A percentile compares a stretch with the other conserved stretches of the same genome.
Evolutionary conservation across 1,140 invertebrate genomes (phyloP).

Genomic region (Parasteatoda tepidariorum): DNA sequence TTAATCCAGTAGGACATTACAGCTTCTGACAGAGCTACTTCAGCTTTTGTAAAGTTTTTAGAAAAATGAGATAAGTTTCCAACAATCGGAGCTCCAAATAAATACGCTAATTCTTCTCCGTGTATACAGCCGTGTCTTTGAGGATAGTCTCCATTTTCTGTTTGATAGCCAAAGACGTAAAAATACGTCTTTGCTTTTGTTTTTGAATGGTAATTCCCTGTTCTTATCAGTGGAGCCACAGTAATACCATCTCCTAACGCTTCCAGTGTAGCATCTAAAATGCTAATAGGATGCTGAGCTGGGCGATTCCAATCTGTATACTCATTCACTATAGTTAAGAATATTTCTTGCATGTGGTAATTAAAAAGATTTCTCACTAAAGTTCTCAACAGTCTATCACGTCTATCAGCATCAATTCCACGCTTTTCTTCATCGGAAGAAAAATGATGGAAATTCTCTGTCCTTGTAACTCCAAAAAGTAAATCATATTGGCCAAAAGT

Average conservation of each 20-base stretch:
- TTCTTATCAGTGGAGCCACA: slow-evolving; percentile 91
- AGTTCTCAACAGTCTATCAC: slow-evolving; percentile 91
- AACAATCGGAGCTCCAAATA: slow-evolving; percentile 87
- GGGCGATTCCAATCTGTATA: slow-evolving; percentile 92
- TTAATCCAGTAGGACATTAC: slow-evolving; percentile 90
- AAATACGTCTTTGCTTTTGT: slow-evolving; percentile 78
- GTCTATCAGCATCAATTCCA: slow-evolving; percentile 89
- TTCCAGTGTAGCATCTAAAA: slow-evolving; percentile 72
- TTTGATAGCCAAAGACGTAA: slow-evolving; percentile 96
- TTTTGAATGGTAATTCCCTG: slow-evolving; percentile 90
- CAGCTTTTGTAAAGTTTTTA: slow-evolving; percentile 78
- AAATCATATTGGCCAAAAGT: slow-evolving; percentile 90
- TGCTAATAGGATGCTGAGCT: slow-evolving; percentile 78
- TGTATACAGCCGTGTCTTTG: slow-evolving; percentile 82
- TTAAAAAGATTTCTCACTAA: slow-evolving; percentile 78
- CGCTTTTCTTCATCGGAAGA: slow-evolving; percentile 91
- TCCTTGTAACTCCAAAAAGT: slow-evolving; percentile 86
- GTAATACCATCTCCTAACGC: slow-evolving; percentile 72
- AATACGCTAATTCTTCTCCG: slow-evolving; percentile 90
- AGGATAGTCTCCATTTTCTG: slow-evolving; percentile 85
- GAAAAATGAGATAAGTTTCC: slow-evolving; percentile 79
- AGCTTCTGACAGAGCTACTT: slow-evolving; percentile 82
- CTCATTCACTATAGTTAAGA: slow-evolving; percentile 92
- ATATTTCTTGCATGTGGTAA: slow-evolving; percentile 68
- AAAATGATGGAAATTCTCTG: slow-evolving; percentile 72